Evolutionary conservation across 1,140 invertebrate genomes (phyloP).

Genomic region (Chironomus striatipennis): DNA sequence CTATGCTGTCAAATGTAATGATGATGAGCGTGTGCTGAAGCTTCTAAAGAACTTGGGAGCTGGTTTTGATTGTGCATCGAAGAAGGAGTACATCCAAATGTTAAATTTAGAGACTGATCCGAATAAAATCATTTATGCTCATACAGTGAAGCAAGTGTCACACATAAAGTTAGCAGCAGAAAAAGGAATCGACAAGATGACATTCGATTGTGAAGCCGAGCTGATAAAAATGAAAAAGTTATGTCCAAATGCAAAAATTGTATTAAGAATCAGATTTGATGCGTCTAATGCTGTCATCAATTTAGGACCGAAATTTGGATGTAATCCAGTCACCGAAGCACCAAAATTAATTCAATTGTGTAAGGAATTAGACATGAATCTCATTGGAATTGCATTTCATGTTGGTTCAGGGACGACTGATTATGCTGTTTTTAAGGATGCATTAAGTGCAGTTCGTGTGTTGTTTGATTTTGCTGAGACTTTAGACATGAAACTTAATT

Average conservation of each 20-base stretch:
- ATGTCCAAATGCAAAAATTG: constrained; percentile 20
- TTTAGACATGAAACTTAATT: constrained; percentile 61
- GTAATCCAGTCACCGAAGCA: constrained; percentile 19
- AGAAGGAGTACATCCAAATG: constrained; percentile 83
- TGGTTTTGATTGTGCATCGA: constrained; percentile 95
- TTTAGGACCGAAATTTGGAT: constrained; percentile 18
- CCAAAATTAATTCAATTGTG: neutral
- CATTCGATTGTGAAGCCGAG: neutral
- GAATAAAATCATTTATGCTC: constrained; percentile 89
- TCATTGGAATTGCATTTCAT: constrained; percentile 15
- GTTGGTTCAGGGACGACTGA: constrained; percentile 1
- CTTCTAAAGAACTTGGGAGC: constrained; percentile 76
- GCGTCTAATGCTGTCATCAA: neutral
- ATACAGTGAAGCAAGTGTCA: constrained; percentile 92
- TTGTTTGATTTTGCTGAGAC: constrained; percentile 61
- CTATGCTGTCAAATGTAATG: constrained; percentile 98
- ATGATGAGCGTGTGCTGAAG: constrained; percentile 70
- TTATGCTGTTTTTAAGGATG: constrained; percentile 54
- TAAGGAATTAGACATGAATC: neutral
- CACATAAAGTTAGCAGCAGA: constrained; percentile 53
- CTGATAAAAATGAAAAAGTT: neutral
- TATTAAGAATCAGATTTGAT: constrained; percentile 11
- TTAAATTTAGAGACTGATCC: constrained; percentile 69
- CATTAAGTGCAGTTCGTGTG: constrained; percentile 54
- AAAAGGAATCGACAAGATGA: neutral